Conservation (phyloP, 2,113 vertebrate species). For the Cynopterus brachyotis region DNA sequence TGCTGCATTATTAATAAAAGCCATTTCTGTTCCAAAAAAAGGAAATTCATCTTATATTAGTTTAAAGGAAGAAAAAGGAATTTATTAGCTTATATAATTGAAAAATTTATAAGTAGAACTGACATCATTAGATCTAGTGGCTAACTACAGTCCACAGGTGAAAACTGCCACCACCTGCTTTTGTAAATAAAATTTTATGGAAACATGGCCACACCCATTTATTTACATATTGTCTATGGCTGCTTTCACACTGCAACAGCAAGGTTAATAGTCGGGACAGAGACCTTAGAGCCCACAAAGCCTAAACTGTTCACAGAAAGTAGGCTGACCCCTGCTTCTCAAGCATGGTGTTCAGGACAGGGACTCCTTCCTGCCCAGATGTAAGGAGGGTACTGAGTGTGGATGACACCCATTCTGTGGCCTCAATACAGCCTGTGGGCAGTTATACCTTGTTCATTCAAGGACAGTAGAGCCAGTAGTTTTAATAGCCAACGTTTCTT, state of each 20-base stretch:
- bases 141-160: neutral
- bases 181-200: neutral
- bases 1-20: neutral
- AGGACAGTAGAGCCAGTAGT: too few species aligned
- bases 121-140: neutral
- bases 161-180: accelerated
- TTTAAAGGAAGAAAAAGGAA: neutral
- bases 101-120: neutral
- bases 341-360: neutral
- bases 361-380: neutral
- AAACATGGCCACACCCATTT: neutral
- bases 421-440: neutral
- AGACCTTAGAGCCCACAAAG: neutral
- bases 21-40: neutral
- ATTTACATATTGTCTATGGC: neutral
- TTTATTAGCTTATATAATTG: neutral
- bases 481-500: too few species aligned
- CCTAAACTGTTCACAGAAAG: neutral
- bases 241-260: too few species aligned
- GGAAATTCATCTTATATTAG: neutral
- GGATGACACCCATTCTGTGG: neutral
- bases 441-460: neutral
- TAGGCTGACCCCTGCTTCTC: neutral
- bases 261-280: neutral
- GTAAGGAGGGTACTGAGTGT: too few species aligned